A percentile compares a stretch with the other conserved stretches of the same genome.
These are phyloP conservation scores for Crenuchus spilurus DNA, from an alignment of 2,797 vertebrate genomes.

Conservation along the genomic window DNA sequence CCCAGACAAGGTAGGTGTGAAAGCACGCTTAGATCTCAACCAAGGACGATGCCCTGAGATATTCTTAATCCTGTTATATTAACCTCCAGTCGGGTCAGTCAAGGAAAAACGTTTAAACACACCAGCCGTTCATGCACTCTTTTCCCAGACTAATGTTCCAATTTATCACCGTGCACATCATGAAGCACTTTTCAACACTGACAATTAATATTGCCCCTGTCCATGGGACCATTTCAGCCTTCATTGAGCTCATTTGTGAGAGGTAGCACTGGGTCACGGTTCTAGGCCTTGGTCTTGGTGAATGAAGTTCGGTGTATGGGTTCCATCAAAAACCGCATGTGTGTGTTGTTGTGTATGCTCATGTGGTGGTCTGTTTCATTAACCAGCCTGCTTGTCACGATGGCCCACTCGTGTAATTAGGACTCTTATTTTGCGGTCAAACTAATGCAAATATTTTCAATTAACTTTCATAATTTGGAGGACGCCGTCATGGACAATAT, in stretches of 20 bases:
- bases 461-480: slow-evolving; percentile 65
- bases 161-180: slow-evolving; percentile 27
- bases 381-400: slow-evolving; percentile 40
- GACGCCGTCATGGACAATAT: slow-evolving; percentile 69
- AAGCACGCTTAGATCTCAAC: not conserved
- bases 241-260: slow-evolving; percentile 24
- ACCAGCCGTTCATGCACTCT: not conserved
- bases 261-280: slow-evolving; percentile 35
- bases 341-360: slow-evolving; percentile 26
- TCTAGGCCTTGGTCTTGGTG: slow-evolving; percentile 32
- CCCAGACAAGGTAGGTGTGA: no score
- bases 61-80: not conserved
- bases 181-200: slow-evolving; percentile 19
- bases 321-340: slow-evolving; percentile 43
- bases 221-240: slow-evolving; percentile 23
- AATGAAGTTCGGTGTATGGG: slow-evolving; percentile 40
- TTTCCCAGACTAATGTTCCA: slow-evolving; percentile 19
- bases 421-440: slow-evolving; percentile 53
- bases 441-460: slow-evolving; percentile 75
- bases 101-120: not conserved
- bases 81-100: not conserved
- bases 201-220: slow-evolving; percentile 39
- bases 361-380: slow-evolving; percentile 59
- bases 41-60: not conserved
- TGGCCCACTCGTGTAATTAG: slow-evolving; percentile 25